Evolutionary conservation across 2,113 vertebrate species (phyloP).

Genomic region (Oncorhynchus gorbuscha): DNA sequence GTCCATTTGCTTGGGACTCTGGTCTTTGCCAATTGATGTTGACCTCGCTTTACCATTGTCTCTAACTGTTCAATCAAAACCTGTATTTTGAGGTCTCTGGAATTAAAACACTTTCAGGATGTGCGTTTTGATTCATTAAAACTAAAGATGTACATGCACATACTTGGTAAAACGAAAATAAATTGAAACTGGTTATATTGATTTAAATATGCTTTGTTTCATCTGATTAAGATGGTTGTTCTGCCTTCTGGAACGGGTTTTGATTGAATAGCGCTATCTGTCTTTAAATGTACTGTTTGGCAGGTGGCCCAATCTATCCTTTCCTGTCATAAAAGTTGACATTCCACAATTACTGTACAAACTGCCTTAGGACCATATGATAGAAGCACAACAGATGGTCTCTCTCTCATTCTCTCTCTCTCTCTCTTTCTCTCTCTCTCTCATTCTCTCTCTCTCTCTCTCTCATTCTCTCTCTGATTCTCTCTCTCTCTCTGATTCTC

Average conservation of each 20-base stretch:
- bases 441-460: background rate
- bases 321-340: conserved; percentile 49
- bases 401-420: background rate
- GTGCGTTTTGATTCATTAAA: background rate
- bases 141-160: too few species aligned
- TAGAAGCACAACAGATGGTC: conserved; percentile 50
- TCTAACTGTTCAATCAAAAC: background rate
- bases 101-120: background rate
- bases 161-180: background rate
- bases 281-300: conserved; percentile 49
- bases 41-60: background rate
- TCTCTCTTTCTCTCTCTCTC: background rate
- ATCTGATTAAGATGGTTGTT: background rate
- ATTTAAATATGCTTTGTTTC: background rate
- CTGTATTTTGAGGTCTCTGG: background rate
- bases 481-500: conserved; percentile 6
- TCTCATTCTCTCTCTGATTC: background rate
- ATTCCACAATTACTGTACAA: conserved; percentile 51
- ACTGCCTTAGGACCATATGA: conserved; percentile 26
- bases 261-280: conserved; percentile 23
- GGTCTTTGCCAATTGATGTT: background rate
- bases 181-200: background rate
- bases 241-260: background rate
- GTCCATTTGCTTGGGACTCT: background rate
- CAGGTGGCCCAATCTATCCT: conserved; percentile 38